Evolutionary conservation across 2,797 vertebrate species (phyloP).

Genomic region (Halcyon leucocephala): DNA sequence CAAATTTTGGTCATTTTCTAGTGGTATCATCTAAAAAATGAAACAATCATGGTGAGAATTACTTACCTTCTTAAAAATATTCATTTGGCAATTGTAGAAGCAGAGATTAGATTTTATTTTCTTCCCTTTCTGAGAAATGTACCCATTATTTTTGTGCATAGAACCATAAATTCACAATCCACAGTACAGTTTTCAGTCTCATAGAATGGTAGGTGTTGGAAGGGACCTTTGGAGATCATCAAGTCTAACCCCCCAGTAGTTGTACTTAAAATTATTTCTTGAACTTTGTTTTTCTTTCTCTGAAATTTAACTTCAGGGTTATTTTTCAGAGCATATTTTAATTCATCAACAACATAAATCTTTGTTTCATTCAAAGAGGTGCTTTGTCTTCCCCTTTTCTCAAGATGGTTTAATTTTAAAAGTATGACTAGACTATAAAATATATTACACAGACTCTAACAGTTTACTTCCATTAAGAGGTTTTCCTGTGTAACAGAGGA

Average conservation of each 20-base stretch:
- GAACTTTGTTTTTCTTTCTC: background rate
- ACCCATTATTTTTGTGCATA: background rate
- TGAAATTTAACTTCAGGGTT: background rate
- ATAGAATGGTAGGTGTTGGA: too few relatives aligned
- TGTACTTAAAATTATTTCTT: background rate
- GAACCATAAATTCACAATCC: background rate
- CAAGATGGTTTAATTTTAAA: conserved; percentile 10
- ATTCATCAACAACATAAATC: background rate
- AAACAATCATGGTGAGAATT: background rate
- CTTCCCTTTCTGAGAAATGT: background rate
- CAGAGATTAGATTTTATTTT: background rate
- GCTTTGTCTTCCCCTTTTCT: background rate
- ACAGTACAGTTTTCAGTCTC: background rate
- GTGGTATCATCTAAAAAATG: conserved; percentile 2
- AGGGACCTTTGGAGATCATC: too few relatives aligned
- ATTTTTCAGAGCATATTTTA: background rate
- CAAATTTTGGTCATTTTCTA: conserved; percentile 11
- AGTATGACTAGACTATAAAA: background rate
- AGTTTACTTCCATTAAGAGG: background rate
- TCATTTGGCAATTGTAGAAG: background rate
- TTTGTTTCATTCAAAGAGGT: background rate
- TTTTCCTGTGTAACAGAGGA: background rate
- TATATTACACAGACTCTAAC: background rate
- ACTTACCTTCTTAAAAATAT: background rate
- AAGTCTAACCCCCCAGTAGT: background rate